phyloP scores from a whole-genome alignment of 2,888 invertebrate species.

The Liodrosophila aerea region DNA sequence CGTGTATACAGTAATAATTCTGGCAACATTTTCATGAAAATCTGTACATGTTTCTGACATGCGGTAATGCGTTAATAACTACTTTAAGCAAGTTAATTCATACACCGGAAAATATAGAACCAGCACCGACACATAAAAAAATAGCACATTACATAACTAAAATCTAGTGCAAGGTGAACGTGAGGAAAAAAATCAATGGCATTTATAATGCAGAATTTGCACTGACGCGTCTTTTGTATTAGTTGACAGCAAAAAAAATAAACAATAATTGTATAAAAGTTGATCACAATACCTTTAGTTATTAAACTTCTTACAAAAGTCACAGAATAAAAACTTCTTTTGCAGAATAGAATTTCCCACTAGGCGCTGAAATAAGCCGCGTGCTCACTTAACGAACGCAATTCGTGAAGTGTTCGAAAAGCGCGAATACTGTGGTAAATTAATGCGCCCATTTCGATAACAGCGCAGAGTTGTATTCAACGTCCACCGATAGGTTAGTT shows the following conservation, averaged over 20 bases:
- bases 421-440: slow-evolving; percentile 34
- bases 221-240: slow-evolving; percentile 34
- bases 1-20: slow-evolving; percentile 18
- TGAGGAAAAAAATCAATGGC: slow-evolving; percentile 74
- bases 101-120: slow-evolving; percentile 28
- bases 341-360: slow-evolving; percentile 79
- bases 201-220: slow-evolving; percentile 34
- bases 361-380: slow-evolving; percentile 79
- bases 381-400: slow-evolving; percentile 82
- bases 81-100: slow-evolving; percentile 9
- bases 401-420: slow-evolving; percentile 79
- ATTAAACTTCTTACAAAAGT: slow-evolving; percentile 81
- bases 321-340: slow-evolving; percentile 81
- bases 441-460: slow-evolving; percentile 1
- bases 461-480: neutral
- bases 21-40: slow-evolving; percentile 1
- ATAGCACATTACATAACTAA: slow-evolving; percentile 74
- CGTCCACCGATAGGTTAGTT: slow-evolving; percentile 20
- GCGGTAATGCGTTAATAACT: neutral
- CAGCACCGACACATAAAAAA: slow-evolving; percentile 63
- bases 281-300: slow-evolving; percentile 78
- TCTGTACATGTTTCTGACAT: slow-evolving; percentile 7
- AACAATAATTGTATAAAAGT: slow-evolving; percentile 40
- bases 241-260: slow-evolving; percentile 19
- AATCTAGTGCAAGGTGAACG: slow-evolving; percentile 66